Evolutionary conservation across 1,140 invertebrate species (phyloP).

Genomic region (Dolichoris vasculosae): DNA sequence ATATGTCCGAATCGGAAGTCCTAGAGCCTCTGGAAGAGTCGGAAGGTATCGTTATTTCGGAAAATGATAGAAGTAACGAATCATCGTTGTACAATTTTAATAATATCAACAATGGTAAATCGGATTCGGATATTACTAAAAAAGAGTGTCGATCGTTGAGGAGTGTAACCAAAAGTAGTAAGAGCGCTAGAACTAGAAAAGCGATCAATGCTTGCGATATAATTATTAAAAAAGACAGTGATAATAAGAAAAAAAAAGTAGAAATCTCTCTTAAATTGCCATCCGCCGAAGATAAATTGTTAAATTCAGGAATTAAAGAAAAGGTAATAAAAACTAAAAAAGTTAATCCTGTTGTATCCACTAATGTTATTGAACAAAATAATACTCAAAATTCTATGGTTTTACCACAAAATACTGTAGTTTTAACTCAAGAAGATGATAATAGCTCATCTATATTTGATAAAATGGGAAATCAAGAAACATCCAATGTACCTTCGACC

Average conservation of each 20-base stretch:
- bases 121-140: slow-evolving; percentile 48
- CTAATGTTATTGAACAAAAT: slow-evolving; percentile 53
- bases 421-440: slow-evolving; percentile 59
- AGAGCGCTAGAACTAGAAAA: slow-evolving; percentile 37
- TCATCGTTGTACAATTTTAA: slow-evolving; percentile 23
- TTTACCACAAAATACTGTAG: slow-evolving; percentile 52
- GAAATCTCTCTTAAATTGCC: slow-evolving; percentile 1
- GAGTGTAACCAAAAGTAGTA: slow-evolving; percentile 35
- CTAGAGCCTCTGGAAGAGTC: slow-evolving; percentile 43
- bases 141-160: slow-evolving; percentile 54
- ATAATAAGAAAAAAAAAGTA: slow-evolving; percentile 35
- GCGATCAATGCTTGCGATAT: neutral
- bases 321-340: slow-evolving; percentile 58
- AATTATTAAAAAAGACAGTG: slow-evolving; percentile 39
- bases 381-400: slow-evolving; percentile 49
- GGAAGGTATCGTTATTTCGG: slow-evolving; percentile 24
- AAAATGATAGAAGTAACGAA: slow-evolving; percentile 39
- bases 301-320: slow-evolving; percentile 50
- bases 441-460: slow-evolving; percentile 61
- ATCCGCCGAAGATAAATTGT: slow-evolving; percentile 48
- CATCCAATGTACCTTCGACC: slow-evolving; percentile 48
- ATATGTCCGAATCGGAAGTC: slow-evolving; percentile 51
- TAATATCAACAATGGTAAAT: slow-evolving; percentile 40
- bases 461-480: slow-evolving; percentile 59
- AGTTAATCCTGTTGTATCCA: slow-evolving; percentile 52